Percentiles rank a stretch among this genome's conserved stretches.
These are phyloP conservation scores for Macrocentrus cingulum DNA, from an alignment of 1,140 invertebrate genomes.

Conservation along the genomic window DNA sequence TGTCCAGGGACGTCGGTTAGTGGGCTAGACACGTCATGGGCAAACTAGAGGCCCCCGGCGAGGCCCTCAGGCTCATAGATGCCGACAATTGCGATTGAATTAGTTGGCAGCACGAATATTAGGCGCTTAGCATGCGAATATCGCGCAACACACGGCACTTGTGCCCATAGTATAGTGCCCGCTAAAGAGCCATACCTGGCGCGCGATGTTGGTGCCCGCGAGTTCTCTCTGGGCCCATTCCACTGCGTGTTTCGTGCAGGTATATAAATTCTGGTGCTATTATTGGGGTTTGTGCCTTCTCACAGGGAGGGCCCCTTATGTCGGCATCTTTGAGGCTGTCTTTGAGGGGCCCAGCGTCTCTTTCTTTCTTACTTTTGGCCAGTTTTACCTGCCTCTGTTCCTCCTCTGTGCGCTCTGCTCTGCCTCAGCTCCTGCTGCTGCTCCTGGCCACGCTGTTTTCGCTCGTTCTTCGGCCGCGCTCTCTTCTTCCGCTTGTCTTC, in stretches of 20 bases:
- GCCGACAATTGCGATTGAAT: no score
- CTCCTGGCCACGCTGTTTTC: not conserved
- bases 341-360: constrained; percentile 28
- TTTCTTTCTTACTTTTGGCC: constrained; percentile 23
- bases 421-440: constrained; percentile 11
- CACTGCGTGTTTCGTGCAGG: constrained; percentile 52
- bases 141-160: no score
- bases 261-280: constrained; percentile 61
- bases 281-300: constrained; percentile 57
- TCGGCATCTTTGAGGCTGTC: constrained; percentile 25
- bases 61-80: no score
- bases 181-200: constrained; percentile 31
- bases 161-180: no score
- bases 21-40: no score
- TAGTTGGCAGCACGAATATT: no score
- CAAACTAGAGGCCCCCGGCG: no score
- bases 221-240: constrained; percentile 48
- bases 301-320: constrained; percentile 38
- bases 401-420: constrained; percentile 10
- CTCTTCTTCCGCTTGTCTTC: constrained; percentile 12
- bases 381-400: not conserved
- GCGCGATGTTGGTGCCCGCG: constrained; percentile 18
- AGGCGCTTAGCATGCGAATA: no score
- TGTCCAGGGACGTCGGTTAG: not conserved
- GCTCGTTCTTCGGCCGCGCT: not conserved